These are phyloP conservation scores for Hippasteria phrygiana DNA, from an alignment of 53 echinoderm and acorn worm genomes.

Conservation along the genomic window DNA sequence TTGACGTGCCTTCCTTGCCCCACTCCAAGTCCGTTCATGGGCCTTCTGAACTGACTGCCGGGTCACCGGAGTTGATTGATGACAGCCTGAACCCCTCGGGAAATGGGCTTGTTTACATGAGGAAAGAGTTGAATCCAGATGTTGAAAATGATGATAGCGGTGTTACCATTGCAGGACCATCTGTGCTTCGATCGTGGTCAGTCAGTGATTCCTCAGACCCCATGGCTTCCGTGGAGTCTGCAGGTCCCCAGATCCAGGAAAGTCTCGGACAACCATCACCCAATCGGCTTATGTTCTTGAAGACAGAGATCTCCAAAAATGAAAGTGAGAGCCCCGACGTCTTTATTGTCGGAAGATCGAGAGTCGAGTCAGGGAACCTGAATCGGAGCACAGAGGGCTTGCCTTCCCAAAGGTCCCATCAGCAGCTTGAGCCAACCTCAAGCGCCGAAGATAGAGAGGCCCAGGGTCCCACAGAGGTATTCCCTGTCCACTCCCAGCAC, in stretches of 20 bases:
- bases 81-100: not conserved
- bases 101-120: constrained; percentile 48
- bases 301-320: constrained; percentile 8
- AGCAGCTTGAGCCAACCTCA: constrained; percentile 58
- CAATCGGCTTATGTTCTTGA: not conserved
- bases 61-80: constrained; percentile 49
- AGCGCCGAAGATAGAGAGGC: constrained; percentile 28
- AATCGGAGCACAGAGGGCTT: not conserved
- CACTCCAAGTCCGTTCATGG: constrained; percentile 32
- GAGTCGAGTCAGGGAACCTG: not conserved
- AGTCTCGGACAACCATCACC: not conserved
- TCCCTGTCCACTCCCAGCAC: constrained; percentile 9
- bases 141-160: not conserved
- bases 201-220: constrained; percentile 40
- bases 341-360: not conserved
- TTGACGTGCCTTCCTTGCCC: constrained; percentile 15
- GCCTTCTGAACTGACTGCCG: constrained; percentile 61
- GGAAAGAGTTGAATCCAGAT: constrained; percentile 52
- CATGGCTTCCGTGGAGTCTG: constrained; percentile 1
- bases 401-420: constrained; percentile 3
- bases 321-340: not conserved
- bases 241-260: not conserved
- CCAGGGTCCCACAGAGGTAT: constrained; percentile 10
- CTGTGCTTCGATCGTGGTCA: constrained; percentile 25
- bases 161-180: not conserved